Percentiles rank a stretch among this genome's conserved stretches.
Evolutionary conservation across 1,140 invertebrate species (phyloP).

Genomic region (Oreohelix idahoensis): DNA sequence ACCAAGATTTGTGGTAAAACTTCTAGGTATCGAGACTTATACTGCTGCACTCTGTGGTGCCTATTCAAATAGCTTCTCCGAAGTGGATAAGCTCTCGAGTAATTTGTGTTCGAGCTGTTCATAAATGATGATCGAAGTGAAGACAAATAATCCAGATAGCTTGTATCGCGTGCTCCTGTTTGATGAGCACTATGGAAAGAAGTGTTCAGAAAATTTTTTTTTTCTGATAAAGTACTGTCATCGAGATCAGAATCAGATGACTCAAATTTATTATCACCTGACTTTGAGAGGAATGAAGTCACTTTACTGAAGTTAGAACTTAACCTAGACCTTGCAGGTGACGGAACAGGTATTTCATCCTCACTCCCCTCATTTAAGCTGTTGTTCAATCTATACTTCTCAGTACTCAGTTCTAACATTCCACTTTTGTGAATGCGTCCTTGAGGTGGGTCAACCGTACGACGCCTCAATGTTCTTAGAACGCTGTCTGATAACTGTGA

Average conservation of each 20-base stretch:
- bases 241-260: constrained; percentile 64
- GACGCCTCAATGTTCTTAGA: constrained; percentile 29
- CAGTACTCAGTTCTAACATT: neutral
- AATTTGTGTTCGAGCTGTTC: neutral
- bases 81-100: constrained; percentile 32
- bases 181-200: constrained; percentile 47
- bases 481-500: constrained; percentile 24
- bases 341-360: constrained; percentile 29
- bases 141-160: neutral
- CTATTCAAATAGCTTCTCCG: constrained; percentile 19
- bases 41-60: constrained; percentile 24
- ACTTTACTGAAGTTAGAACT: constrained; percentile 42
- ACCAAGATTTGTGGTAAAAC: constrained; percentile 34
- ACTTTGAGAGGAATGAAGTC: constrained; percentile 7
- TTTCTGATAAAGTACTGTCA: constrained; percentile 54
- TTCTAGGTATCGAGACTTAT: constrained; percentile 37
- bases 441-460: constrained; percentile 23
- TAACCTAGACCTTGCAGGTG: constrained; percentile 31
- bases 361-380: neutral
- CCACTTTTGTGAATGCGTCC: constrained; percentile 8
- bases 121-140: constrained; percentile 9
- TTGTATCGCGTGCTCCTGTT: neutral
- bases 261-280: constrained; percentile 52
- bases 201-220: constrained; percentile 54
- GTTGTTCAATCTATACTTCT: neutral